Evolutionary conservation across 2,888 invertebrate genomes (phyloP), one percentile per base, ranked within the genome.

Genomic region (Phragmatobia fuliginosa): DNA sequence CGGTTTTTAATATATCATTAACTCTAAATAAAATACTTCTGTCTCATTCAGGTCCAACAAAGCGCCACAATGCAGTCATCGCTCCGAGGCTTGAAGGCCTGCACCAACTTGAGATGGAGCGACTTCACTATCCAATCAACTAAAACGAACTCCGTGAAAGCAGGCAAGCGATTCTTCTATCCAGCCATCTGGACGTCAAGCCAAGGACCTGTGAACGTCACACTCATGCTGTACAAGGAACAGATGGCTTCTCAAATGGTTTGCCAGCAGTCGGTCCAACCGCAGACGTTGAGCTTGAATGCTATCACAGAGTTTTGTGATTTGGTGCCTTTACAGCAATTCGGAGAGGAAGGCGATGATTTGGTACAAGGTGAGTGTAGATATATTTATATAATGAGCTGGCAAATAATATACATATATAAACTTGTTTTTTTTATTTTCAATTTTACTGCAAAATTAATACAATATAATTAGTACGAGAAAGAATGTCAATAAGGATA

Each of bases 221-320:
- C 97, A 0, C 86, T 97, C 80, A 96, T 97, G 87, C 92, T 97
- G 63, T 96, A 96, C 66, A 96, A 96, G 71, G 96, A 96, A 79
- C 96, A 96, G 78, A 94, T 96, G 90, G 96, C 95, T 0, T 96
- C 96, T 25, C 96, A 96, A 76, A 88, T 96, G 76, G 95, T 96
- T 11, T 96, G 96, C 87, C 97, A 97, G 83, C 94, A 96, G 72
- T 95, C 96, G 14, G 95, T 96, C 10, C 96, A 96, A 56, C 94
- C 96, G 41, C 96, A 96, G 75, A 96, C 96, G 56, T 95, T 97
- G 85, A 97, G 96, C 82, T 91, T 98, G 74, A 96, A 96, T 79
- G 97, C 98, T 11, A 96, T 98, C 45, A 97, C 97, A 11, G 98
- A 98, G 93, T 98, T 98, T 90, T 97, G 97, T 85, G 98, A 98